Evolutionary conservation across 92 coral and sea anemone species (phyloP).

Genomic region (Paragorgia papillata): DNA sequence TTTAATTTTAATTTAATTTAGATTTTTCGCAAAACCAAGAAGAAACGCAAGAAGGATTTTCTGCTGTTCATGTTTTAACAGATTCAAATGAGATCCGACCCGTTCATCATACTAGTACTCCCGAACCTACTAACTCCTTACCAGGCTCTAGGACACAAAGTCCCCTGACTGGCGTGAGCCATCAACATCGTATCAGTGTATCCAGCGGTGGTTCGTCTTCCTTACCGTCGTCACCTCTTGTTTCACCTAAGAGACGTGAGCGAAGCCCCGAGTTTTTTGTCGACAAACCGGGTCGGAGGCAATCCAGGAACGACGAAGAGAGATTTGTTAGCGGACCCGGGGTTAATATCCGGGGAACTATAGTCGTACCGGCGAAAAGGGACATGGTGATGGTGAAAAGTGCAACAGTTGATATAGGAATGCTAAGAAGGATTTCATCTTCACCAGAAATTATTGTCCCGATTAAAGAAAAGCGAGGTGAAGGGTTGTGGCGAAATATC

Average conservation of each 20-base stretch:
- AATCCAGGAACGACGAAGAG: not conserved
- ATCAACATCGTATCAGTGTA: constrained; percentile 10
- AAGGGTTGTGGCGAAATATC: not conserved
- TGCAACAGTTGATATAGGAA: constrained; percentile 35
- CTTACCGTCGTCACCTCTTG: constrained; percentile 19
- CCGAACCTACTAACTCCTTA: constrained; percentile 1
- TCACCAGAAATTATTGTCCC: constrained; percentile 22
- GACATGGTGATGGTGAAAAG: constrained; percentile 6
- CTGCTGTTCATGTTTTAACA: not conserved
- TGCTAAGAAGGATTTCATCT: constrained; percentile 18
- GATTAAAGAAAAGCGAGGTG: constrained; percentile 28
- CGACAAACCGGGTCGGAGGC: not conserved
- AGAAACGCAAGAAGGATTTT: not conserved
- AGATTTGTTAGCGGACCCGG: not conserved
- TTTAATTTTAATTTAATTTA: not conserved
- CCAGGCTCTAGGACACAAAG: constrained; percentile 37
- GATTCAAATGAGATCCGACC: not conserved
- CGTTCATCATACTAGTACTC: not conserved
- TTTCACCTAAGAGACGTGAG: constrained; percentile 14
- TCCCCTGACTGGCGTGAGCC: constrained; percentile 13
- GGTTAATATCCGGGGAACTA: not conserved
- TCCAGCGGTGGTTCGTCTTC: constrained; percentile 22
- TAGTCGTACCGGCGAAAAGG: not conserved
- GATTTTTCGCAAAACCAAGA: not conserved
- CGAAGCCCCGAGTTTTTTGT: constrained; percentile 1